Evolutionary conservation across 2,888 invertebrate species (phyloP).

Genomic region (Acronicta psi): DNA sequence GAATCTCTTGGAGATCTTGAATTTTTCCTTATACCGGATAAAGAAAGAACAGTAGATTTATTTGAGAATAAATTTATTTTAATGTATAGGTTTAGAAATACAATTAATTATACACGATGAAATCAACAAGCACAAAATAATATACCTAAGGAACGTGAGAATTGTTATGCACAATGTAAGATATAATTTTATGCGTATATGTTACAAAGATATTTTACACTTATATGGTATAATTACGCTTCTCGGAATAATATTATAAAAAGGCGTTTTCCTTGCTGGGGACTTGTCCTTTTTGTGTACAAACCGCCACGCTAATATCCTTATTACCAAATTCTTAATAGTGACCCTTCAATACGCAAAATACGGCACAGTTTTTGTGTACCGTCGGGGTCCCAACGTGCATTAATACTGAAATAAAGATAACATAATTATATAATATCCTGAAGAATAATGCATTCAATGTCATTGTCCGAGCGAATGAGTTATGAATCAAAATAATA

Average conservation of each 20-base stretch:
- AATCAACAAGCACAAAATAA: conserved; percentile 1
- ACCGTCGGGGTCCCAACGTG: too few species aligned
- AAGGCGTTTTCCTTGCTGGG: conserved; percentile 28
- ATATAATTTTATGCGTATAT: conserved; percentile 13
- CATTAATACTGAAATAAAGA: too few species aligned
- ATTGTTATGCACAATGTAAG: conserved; percentile 19
- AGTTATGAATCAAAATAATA: background rate
- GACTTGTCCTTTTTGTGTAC: too few species aligned
- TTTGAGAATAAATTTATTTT: too few species aligned
- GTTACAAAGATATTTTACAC: conserved; percentile 19
- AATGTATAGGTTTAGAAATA: background rate
- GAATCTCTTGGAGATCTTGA: too few species aligned
- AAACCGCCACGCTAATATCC: too few species aligned
- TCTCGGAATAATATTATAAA: conserved; percentile 19
- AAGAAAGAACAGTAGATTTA: too few species aligned
- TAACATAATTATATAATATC: too few species aligned
- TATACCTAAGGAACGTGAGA: conserved; percentile 28
- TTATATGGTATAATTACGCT: conserved; percentile 13
- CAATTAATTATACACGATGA: background rate
- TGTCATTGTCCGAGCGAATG: background rate
- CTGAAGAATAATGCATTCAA: background rate
- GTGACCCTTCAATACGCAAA: too few species aligned
- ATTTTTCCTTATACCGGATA: too few species aligned
- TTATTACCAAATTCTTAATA: too few species aligned
- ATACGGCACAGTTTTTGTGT: too few species aligned